phyloP scores from a whole-genome alignment of 2,113 vertebrate species.

The Amblyopsis rosae region DNA sequence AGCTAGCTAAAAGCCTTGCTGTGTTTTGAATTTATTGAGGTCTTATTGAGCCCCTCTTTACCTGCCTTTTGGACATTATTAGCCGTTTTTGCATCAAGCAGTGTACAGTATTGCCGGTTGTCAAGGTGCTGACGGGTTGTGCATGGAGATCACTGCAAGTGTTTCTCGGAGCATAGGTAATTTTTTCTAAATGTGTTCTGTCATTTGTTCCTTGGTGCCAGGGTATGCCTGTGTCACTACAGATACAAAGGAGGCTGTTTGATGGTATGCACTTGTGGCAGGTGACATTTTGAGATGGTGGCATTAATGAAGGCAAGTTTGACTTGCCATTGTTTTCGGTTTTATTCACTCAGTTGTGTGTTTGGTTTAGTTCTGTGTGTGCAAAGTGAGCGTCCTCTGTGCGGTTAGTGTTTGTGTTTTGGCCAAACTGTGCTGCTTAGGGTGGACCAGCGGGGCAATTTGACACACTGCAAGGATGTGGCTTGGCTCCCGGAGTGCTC shows the following conservation, averaged over 20 bases:
- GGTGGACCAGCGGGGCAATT: conserved; percentile 48
- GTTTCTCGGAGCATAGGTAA: background rate
- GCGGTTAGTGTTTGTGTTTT: background rate
- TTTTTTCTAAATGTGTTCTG: background rate
- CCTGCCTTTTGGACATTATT: background rate
- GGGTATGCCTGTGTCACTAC: background rate
- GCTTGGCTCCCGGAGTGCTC: background rate
- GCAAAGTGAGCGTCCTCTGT: too few relatives aligned
- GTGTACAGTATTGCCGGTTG: too few relatives aligned
- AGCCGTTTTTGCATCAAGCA: background rate
- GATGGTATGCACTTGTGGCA: background rate
- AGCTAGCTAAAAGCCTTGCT: conserved; percentile 1
- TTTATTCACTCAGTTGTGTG: too few relatives aligned
- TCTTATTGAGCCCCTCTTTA: background rate
- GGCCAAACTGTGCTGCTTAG: conserved; percentile 1
- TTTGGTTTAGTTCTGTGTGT: too few relatives aligned
- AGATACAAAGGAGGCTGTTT: background rate
- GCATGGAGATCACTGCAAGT: background rate
- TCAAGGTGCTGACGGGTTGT: background rate
- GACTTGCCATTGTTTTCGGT: too few relatives aligned
- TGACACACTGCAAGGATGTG: conserved; percentile 34
- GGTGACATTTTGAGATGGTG: background rate
- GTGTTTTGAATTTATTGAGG: conserved; percentile 13
- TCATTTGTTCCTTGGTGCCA: background rate
- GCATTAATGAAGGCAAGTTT: too few relatives aligned